Conservation (phyloP, 1,140 invertebrate genomes). For the Microvelia longipes region DNA sequence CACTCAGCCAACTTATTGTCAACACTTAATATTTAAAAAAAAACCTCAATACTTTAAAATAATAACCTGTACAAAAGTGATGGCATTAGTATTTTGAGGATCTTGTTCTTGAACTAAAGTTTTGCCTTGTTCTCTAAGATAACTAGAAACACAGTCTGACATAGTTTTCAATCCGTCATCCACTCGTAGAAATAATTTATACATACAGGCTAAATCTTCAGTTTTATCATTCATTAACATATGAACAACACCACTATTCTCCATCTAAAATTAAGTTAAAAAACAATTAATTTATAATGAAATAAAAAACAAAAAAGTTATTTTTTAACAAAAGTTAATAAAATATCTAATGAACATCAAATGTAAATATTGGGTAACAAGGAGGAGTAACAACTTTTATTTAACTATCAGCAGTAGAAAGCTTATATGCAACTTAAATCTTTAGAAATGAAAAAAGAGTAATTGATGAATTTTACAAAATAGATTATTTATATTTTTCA, state of each 20-base stretch:
- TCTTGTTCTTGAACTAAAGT: constrained; percentile 85
- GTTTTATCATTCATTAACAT: constrained; percentile 97
- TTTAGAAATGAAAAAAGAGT: no score
- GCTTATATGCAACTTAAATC: no score
- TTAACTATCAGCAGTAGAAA: no score
- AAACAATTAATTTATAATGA: neutral
- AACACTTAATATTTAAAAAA: no score
- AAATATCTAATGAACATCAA: no score
- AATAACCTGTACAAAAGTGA: constrained; percentile 79
- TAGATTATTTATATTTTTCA: no score
- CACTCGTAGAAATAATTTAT: constrained; percentile 87
- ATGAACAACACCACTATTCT: constrained; percentile 95
- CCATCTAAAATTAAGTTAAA: constrained; percentile 55
- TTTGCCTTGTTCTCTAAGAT: constrained; percentile 86
- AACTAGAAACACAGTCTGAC: constrained; percentile 83
- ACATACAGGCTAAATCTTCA: constrained; percentile 92
- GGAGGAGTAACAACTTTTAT: no score
- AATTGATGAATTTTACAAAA: no score
- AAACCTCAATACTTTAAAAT: no score
- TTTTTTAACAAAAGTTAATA: constrained; percentile 3
- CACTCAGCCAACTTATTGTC: no score
- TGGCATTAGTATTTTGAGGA: constrained; percentile 67
- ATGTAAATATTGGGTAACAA: no score
- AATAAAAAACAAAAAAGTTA: constrained; percentile 9
- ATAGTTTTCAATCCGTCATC: constrained; percentile 83